Evolutionary conservation across 1,140 invertebrate genomes (phyloP).

Genomic region (Oreohelix idahoensis): DNA sequence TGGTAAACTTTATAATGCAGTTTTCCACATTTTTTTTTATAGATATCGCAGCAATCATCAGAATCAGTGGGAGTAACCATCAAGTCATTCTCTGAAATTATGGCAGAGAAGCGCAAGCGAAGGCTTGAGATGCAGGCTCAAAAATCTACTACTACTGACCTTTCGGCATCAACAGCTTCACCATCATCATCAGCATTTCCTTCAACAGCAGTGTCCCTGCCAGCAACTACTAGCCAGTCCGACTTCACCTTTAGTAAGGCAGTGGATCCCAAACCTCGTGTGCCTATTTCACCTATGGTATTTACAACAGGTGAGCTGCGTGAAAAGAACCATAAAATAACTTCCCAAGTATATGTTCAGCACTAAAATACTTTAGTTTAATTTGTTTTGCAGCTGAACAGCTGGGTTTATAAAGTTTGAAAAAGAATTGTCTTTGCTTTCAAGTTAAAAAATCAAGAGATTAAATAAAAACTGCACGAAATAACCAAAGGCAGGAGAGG

Average conservation of each 20-base stretch:
- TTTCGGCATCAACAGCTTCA: background rate
- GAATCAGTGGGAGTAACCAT: conserved; percentile 15
- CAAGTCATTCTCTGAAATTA: conserved; percentile 41
- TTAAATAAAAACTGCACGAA: too few species aligned
- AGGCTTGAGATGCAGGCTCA: conserved; percentile 36
- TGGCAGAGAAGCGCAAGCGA: conserved; percentile 30
- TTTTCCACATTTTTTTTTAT: background rate
- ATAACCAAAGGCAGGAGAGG: too few species aligned
- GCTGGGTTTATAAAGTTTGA: too few species aligned
- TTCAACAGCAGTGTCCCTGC: background rate
- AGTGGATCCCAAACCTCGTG: conserved; percentile 2
- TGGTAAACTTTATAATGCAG: too few species aligned
- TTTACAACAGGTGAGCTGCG: background rate
- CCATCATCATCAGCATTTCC: background rate
- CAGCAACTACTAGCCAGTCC: background rate
- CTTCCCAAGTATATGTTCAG: too few species aligned
- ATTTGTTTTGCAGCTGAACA: too few species aligned
- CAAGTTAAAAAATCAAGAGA: too few species aligned
- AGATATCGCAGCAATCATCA: background rate
- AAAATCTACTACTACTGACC: background rate
- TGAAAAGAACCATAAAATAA: too few species aligned
- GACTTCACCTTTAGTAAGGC: background rate
- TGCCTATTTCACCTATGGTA: conserved; percentile 14
- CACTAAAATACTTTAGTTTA: too few species aligned
- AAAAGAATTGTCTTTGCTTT: too few species aligned